These are phyloP conservation scores for Drosophila repletoides DNA, from an alignment of 1,140 invertebrate genomes.

Conservation along the genomic window DNA sequence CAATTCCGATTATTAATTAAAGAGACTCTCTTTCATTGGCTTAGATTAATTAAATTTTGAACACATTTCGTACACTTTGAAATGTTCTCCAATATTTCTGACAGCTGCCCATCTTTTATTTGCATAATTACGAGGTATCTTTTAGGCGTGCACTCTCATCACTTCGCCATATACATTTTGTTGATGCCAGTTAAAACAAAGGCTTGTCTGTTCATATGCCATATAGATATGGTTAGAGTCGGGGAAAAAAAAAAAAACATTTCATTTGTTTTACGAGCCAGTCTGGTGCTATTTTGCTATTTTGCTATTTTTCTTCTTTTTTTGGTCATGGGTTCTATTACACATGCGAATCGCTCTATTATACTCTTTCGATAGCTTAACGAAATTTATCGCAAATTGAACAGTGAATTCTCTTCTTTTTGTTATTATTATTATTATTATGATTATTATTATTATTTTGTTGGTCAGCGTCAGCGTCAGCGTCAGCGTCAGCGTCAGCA, in stretches of 20 bases:
- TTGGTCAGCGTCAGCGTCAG: too few relatives aligned
- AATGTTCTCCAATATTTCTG: too few relatives aligned
- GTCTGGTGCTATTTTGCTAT: background rate
- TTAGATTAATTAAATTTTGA: too few relatives aligned
- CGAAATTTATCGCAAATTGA: slow-evolving; percentile 29
- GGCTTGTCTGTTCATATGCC: slow-evolving; percentile 37
- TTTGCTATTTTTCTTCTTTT: background rate
- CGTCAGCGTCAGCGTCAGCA: too few relatives aligned
- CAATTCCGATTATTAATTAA: too few relatives aligned
- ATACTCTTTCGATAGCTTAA: slow-evolving; percentile 3
- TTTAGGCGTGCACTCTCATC: background rate
- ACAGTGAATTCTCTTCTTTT: background rate
- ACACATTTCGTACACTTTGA: too few relatives aligned
- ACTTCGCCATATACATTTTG: background rate
- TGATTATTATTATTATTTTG: too few relatives aligned
- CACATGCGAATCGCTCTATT: slow-evolving; percentile 16
- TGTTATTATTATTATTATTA: too few relatives aligned
- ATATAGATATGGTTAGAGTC: slow-evolving; percentile 49
- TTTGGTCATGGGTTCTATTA: slow-evolving; percentile 25
- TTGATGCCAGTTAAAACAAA: slow-evolving; percentile 60
- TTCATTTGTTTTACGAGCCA: slow-evolving; percentile 11
- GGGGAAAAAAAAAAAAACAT: slow-evolving; percentile 18
- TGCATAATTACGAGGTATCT: slow-evolving; percentile 13
- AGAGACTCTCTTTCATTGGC: too few relatives aligned
- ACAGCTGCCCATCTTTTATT: too few relatives aligned